Percentiles rank a stretch among this genome's conserved stretches.
phyloP scores from a whole-genome alignment of 2,888 invertebrate species.

The Pammene fasciana region DNA sequence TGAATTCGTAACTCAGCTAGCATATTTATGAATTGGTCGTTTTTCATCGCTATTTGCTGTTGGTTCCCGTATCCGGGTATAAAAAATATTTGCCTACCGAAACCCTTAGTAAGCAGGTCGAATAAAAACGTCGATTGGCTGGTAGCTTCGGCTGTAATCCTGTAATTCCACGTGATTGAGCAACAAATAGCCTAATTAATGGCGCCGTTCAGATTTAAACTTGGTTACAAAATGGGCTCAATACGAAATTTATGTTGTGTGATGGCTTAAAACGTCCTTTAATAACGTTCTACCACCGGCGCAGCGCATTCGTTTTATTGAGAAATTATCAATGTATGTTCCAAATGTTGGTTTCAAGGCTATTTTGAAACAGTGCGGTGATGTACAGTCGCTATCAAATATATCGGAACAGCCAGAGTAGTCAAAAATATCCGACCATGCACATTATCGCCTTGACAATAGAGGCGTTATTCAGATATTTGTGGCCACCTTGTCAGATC shows the following conservation, averaged over 20 bases:
- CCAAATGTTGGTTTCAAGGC: background rate
- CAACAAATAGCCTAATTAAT: slow-evolving; percentile 34
- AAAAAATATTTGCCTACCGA: slow-evolving; percentile 1
- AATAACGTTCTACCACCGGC: slow-evolving; percentile 43
- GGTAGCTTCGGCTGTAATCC: slow-evolving; percentile 3
- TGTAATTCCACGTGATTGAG: slow-evolving; percentile 30
- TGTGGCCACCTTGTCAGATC: too few species aligned
- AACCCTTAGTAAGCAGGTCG: slow-evolving; percentile 5
- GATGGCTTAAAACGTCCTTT: slow-evolving; percentile 45
- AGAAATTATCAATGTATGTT: slow-evolving; percentile 3
- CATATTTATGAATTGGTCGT: background rate
- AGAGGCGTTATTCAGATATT: too few species aligned
- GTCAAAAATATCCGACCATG: too few species aligned
- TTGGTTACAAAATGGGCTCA: slow-evolving; percentile 42
- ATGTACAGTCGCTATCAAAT: too few species aligned
- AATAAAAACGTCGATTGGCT: slow-evolving; percentile 13
- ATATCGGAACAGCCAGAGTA: too few species aligned
- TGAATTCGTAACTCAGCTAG: background rate
- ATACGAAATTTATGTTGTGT: slow-evolving; percentile 43
- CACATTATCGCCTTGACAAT: too few species aligned
- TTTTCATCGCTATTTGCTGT: background rate
- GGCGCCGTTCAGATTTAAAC: slow-evolving; percentile 26
- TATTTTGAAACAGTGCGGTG: background rate
- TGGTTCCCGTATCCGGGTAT: background rate
- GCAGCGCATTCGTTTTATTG: slow-evolving; percentile 5